Evolutionary conservation across 2,888 invertebrate genomes (phyloP).

Genomic region (Drosophila prostipennis): DNA sequence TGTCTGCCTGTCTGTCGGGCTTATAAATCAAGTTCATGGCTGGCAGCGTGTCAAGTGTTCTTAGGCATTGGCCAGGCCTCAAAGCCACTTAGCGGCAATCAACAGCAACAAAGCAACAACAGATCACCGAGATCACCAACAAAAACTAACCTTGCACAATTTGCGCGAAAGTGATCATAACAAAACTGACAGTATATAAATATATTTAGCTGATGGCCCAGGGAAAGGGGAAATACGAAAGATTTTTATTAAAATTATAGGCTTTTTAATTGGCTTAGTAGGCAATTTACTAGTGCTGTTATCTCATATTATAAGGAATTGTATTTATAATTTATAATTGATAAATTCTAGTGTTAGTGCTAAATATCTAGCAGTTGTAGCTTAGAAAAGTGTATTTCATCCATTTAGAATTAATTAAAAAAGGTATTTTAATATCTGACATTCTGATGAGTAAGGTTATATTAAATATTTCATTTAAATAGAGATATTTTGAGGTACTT

Average conservation of each 20-base stretch:
- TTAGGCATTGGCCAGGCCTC: slow-evolving; percentile 53
- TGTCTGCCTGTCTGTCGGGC: slow-evolving; percentile 51
- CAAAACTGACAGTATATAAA: slow-evolving; percentile 23
- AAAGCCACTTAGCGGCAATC: slow-evolving; percentile 38
- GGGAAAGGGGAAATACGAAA: slow-evolving; percentile 7
- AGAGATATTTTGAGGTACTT: no score
- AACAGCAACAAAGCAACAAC: slow-evolving; percentile 3
- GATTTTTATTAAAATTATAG: neutral
- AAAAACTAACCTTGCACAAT: slow-evolving; percentile 73
- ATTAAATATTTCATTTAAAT: no score
- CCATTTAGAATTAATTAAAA: no score
- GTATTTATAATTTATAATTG: no score
- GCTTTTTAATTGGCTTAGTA: neutral
- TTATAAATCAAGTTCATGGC: slow-evolving; percentile 76
- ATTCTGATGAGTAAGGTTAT: no score
- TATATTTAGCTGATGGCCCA: neutral
- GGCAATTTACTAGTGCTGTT: no score
- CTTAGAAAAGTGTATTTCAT: no score
- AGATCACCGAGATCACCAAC: slow-evolving; percentile 34
- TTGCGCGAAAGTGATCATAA: slow-evolving; percentile 29
- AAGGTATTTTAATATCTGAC: no score
- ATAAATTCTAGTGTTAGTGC: no score
- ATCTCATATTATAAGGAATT: no score
- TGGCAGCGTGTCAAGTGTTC: slow-evolving; percentile 72
- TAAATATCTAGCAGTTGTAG: no score